Evolutionary conservation across 2,113 vertebrate genomes (phyloP).

Genomic region (Zosterops pallidus): DNA sequence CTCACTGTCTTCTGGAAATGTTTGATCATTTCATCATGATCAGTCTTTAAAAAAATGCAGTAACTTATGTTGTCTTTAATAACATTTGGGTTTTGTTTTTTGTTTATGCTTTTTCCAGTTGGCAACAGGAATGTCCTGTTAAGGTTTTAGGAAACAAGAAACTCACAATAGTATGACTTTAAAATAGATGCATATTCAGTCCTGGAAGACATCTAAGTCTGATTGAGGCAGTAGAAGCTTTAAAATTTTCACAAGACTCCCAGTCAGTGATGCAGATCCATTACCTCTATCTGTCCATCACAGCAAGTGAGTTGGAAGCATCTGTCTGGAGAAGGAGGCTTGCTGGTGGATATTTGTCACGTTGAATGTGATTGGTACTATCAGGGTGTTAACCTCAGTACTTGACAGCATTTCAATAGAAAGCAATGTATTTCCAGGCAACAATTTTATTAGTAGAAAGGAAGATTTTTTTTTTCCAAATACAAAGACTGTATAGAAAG

Average conservation of each 20-base stretch:
- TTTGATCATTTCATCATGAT: background rate
- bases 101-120: background rate
- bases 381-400: background rate
- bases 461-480: background rate
- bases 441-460: background rate
- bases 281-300: background rate
- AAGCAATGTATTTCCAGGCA: background rate
- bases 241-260: background rate
- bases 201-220: background rate
- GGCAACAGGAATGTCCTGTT: background rate
- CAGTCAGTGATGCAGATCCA: rapidly evolving
- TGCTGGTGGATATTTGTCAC: background rate
- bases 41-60: background rate
- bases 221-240: background rate
- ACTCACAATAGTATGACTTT: background rate
- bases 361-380: background rate
- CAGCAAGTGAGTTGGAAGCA: background rate
- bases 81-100: background rate
- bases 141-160: background rate
- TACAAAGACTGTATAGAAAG: background rate
- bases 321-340: background rate
- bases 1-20: background rate
- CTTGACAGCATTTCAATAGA: background rate
- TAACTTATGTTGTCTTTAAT: no score
- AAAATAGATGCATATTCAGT: background rate